Evolutionary conservation across 2,888 invertebrate species (phyloP), one percentile per base, ranked within the genome.

Genomic region (Patella pellucida): DNA sequence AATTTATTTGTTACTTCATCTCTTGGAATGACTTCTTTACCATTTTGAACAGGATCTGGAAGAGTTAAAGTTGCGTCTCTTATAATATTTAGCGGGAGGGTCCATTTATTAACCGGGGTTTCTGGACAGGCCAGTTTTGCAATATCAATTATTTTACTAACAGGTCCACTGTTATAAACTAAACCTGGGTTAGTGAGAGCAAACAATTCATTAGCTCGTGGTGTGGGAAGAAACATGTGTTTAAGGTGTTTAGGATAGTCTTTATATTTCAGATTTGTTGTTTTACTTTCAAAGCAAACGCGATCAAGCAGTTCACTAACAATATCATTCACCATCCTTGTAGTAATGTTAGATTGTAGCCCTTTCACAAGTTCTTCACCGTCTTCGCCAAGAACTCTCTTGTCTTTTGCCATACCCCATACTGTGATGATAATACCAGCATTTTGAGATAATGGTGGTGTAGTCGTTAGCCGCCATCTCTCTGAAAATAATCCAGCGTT

Each of bases 331-430:
- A 7, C 23, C 19, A 62, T 23, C 19, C 19, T 62, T 11, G 11
- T 3, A 9, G 23, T 19, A 23, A 62, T 14, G 19, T 19, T 62
- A 19, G 12, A 19, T 23, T 62, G 1, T 9, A 62, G 2, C 62
- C 11, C 14, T 62, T 62, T 23, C 5, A 23, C 62, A 62, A 62
- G 19, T 11, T 15, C 62, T 11, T 19, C 19, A 15, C 62, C 19
- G 14, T 62, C 23, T 62, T 62, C 62, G 3, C 62, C 62, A 11
- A 62, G 62, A 11, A 23, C 62, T 23, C 12, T 62, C 9, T 19
- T 19, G 14, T 62, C 14, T 62, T 62, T 62, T 23, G 62, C 62
- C 23, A 62, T 62, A 62, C 62, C 62, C 62, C 62, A 62, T 23
- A 62, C 23, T 15, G 62, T 62, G 9, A 62, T 19, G 14, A 23